Percentiles rank a stretch among this genome's conserved stretches.
Evolutionary conservation across 2,888 invertebrate genomes (phyloP).

Genomic region (Philereme vetulata): DNA sequence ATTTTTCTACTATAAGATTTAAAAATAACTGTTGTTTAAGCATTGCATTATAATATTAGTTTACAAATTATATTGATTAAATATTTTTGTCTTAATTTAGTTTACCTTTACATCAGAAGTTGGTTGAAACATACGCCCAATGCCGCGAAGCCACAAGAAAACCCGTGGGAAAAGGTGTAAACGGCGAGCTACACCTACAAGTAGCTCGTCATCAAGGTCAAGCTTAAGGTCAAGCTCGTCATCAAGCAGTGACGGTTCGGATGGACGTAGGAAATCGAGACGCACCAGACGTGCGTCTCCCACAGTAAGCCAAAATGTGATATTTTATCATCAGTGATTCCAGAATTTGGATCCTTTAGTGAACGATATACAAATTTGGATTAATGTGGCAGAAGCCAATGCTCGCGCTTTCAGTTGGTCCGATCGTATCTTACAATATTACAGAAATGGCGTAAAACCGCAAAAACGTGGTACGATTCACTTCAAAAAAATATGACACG

Average conservation of each 20-base stretch:
- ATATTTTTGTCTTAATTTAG: too few relatives aligned
- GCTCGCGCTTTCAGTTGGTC: constrained; percentile 41
- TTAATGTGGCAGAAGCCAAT: constrained; percentile 42
- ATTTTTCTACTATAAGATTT: too few relatives aligned
- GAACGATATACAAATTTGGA: constrained; percentile 34
- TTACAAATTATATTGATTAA: too few relatives aligned
- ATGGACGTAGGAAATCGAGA: constrained; percentile 2
- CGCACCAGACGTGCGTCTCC: too few relatives aligned
- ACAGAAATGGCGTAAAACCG: constrained; percentile 21
- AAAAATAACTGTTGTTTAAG: too few relatives aligned
- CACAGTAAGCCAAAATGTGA: constrained; percentile 7
- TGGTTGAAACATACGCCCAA: too few relatives aligned
- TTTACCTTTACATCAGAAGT: too few relatives aligned
- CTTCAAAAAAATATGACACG: constrained; percentile 32
- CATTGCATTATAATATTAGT: too few relatives aligned
- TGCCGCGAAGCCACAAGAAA: too few relatives aligned
- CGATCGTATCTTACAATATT: constrained; percentile 28
- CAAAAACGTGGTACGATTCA: constrained; percentile 40
- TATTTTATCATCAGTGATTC: constrained; percentile 8
- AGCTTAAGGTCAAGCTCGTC: too few relatives aligned
- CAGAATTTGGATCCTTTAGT: constrained; percentile 9
- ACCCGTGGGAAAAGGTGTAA: background rate
- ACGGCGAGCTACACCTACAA: background rate
- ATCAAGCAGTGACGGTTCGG: too few relatives aligned
- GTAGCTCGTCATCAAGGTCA: too few relatives aligned